Base-by-base conservation (phyloP, 2,888 invertebrate genomes). In the Tetramorium bicarinatum region DNA sequence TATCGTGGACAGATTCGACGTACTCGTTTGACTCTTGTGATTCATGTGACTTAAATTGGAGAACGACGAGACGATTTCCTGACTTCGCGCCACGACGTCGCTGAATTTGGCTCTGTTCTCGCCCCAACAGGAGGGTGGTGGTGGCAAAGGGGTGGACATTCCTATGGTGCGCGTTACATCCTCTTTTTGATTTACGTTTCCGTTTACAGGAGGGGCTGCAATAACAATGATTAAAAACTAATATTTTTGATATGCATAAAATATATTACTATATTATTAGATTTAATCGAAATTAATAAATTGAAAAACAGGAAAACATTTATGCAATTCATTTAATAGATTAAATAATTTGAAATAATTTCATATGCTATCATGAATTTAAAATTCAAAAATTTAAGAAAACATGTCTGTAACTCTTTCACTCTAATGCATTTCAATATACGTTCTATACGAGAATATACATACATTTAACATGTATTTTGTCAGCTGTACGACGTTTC, bases 91-190 rank as follows among this genome's bases (percentile, higher is more conserved):
- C 1, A 96, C 96, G 1, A 96, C 96, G 87, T 96, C 96, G 86
- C 96, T 96, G 90, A 96, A 96, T 56, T 95, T 96, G 0, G 96
- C 96, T 72, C 95, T 93, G 86, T 95, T 96, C 91, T 96, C 96
- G 54, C 95, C 95, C 96, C 96, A 96, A 69, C 93, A 95, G 41
- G 92, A 94, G 80, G 92, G 93, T 62, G 93, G 95, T 49, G 95
- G 95, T 21, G 94, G 95, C 67, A 94, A 91, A 0, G 93, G 91
- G 6, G 91, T 88, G 6, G 79, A 8, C 61, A 86, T 79, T 7
- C 91, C 90, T 41, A 90, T 80, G 4, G 79, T 54, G 34, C 89
- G 88, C 18, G 75, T 74, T 25, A 83, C 62, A 47, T 88, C 89
- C 72, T 92, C 88, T 49, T 91, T 90, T 87, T 88, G 92, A 83